Conservation (phyloP, 2,113 vertebrate genomes). For the Oxyura jamaicensis region DNA sequence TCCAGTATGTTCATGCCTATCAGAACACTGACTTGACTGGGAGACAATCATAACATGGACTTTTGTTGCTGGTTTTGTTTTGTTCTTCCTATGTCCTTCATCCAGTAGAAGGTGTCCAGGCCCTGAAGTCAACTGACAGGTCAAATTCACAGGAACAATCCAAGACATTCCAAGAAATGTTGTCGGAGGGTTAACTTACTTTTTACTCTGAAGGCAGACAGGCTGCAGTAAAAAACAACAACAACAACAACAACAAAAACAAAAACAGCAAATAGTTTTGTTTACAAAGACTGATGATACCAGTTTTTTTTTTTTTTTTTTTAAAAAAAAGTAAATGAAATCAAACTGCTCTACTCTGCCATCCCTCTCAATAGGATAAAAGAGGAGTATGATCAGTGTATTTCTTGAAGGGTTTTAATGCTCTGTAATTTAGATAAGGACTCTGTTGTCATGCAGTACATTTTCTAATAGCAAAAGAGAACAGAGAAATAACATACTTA, state of each 20-base stretch:
- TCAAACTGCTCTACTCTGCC: not conserved
- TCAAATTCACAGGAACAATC: not conserved
- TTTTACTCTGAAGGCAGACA: slow-evolving; percentile 6
- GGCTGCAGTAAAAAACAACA: not conserved
- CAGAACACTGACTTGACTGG: not conserved
- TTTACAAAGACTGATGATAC: not conserved
- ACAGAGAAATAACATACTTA: not conserved
- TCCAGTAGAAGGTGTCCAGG: not conserved
- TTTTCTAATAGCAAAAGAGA: not conserved
- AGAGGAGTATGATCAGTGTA: not conserved
- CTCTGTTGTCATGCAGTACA: not conserved
- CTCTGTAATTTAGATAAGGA: slow-evolving; percentile 24
- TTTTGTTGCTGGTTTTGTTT: not conserved
- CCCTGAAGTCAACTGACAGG: not conserved
- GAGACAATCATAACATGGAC: not conserved
- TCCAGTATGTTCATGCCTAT: not conserved
- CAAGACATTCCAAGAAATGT: not conserved
- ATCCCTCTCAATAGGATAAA: not conserved
- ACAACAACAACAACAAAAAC: no score
- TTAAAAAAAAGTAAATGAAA: not conserved
- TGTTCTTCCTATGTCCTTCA: not conserved
- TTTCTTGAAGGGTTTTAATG: slow-evolving; percentile 21
- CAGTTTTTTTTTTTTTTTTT: no score
- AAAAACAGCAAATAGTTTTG: not conserved
- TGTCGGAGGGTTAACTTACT: not conserved